These are phyloP conservation scores for Drosophila baimaii DNA, from an alignment of 1,140 invertebrate species.

Conservation along the genomic window DNA sequence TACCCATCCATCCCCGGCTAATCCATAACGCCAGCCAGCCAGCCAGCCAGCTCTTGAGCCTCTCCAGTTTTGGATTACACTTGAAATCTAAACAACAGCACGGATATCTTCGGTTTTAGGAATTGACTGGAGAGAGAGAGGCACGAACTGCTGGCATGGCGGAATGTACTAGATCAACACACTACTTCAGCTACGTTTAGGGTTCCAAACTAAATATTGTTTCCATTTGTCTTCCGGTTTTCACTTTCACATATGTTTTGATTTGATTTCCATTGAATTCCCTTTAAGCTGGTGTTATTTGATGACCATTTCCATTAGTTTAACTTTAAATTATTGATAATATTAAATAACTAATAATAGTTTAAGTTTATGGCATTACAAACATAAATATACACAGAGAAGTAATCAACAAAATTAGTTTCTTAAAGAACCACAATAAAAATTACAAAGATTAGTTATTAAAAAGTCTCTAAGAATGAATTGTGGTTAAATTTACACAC, in stretches of 20 bases:
- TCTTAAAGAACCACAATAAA: neutral
- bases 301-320: conserved; percentile 3
- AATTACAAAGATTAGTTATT: neutral
- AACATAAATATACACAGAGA: conserved; percentile 3
- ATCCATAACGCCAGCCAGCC: conserved; percentile 31
- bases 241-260: conserved; percentile 20
- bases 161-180: conserved; percentile 19
- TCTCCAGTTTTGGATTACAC: conserved; percentile 22
- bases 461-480: neutral
- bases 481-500: neutral
- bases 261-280: conserved; percentile 3
- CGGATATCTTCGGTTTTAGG: conserved; percentile 27
- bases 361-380: neutral
- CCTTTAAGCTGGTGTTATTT: neutral
- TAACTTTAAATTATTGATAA: neutral
- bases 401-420: neutral
- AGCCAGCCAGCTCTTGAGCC: conserved; percentile 7
- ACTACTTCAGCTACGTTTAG: conserved; percentile 26
- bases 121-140: conserved; percentile 17
- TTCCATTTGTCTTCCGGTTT: conserved; percentile 20
- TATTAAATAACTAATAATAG: neutral
- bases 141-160: conserved; percentile 31
- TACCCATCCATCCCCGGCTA: conserved; percentile 47
- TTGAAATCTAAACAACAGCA: conserved; percentile 42
- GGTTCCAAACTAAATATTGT: conserved; percentile 5